These are phyloP conservation scores for Xiphorhynchus elegans DNA, from an alignment of 2,113 vertebrate species.

Conservation along the genomic window DNA sequence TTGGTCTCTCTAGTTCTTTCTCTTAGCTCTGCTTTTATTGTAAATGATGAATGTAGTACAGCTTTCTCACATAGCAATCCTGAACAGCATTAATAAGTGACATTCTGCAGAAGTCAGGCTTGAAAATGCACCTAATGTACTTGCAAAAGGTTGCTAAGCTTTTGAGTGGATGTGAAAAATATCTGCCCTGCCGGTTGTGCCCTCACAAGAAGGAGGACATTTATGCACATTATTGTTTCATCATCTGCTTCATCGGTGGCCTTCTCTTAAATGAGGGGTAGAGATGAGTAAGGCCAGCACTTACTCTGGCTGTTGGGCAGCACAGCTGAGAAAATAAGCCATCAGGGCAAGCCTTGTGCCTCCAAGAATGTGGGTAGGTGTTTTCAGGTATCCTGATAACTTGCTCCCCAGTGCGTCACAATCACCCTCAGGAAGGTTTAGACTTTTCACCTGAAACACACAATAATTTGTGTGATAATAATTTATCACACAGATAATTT, in stretches of 20 bases:
- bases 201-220: not conserved
- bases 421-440: not conserved
- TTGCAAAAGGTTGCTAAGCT: not conserved
- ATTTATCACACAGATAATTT: not conserved
- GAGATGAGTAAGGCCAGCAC: not conserved
- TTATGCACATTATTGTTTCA: not conserved
- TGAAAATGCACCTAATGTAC: not conserved
- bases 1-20: not conserved
- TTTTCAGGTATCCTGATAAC: not conserved
- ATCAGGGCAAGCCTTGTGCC: fast-evolving
- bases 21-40: not conserved
- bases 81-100: not conserved
- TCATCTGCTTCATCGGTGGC: not conserved
- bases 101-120: not conserved
- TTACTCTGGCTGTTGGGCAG: not conserved
- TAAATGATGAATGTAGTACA: not conserved
- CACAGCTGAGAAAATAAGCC: not conserved
- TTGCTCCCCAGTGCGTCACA: not conserved
- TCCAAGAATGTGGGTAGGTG: not conserved
- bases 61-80: not conserved
- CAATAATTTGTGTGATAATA: not conserved
- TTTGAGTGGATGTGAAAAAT: not conserved
- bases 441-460: not conserved
- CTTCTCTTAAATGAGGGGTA: not conserved
- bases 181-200: not conserved